Conservation (phyloP, 2,888 invertebrate genomes). For the Tipula lateralis region DNA sequence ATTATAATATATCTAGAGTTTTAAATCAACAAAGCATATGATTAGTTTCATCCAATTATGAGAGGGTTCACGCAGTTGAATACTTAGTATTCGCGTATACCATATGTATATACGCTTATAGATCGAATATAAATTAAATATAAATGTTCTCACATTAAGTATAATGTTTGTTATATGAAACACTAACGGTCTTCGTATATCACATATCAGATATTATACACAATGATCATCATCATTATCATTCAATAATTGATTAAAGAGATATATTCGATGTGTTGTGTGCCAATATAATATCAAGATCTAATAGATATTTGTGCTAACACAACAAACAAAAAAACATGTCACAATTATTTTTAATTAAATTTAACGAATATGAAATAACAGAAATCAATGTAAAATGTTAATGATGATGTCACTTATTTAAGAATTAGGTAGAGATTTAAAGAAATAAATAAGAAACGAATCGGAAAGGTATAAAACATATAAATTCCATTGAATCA, state of each 20-base stretch:
- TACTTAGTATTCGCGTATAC: not conserved
- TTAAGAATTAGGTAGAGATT: not conserved
- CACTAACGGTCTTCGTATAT: not conserved
- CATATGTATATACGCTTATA: not conserved
- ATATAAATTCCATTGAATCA: not conserved
- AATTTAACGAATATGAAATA: slow-evolving; percentile 7
- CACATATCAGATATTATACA: not conserved
- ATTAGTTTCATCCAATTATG: not conserved
- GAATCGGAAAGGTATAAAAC: not conserved
- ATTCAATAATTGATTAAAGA: not conserved
- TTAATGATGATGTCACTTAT: slow-evolving; percentile 14
- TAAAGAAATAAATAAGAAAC: not conserved
- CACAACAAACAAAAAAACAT: not conserved
- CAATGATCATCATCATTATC: not conserved
- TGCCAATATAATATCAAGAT: slow-evolving; percentile 3
- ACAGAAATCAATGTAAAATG: slow-evolving; percentile 19
- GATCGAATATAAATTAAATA: not conserved
- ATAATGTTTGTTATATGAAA: not conserved
- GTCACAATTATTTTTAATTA: slow-evolving; percentile 24
- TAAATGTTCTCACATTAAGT: not conserved
- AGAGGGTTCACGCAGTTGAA: not conserved
- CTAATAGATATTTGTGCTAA: not conserved
- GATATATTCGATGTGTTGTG: not conserved
- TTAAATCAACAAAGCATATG: not conserved
- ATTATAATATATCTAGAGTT: not conserved